Evolutionary conservation across 2,888 invertebrate genomes (phyloP).

Genomic region (Volucella bombylans): DNA sequence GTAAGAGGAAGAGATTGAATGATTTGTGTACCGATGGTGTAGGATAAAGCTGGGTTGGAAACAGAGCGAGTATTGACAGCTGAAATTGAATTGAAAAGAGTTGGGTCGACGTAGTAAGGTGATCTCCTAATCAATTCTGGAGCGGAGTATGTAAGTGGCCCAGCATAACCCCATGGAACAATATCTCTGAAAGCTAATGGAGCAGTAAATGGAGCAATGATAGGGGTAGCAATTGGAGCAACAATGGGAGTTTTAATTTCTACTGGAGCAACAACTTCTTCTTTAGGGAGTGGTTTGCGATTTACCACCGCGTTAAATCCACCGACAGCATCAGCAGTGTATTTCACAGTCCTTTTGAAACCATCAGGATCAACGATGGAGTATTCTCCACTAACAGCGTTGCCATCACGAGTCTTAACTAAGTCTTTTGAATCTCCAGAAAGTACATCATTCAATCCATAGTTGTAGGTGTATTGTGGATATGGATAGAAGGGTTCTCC

Average conservation of each 20-base stretch:
- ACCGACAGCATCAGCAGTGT: slow-evolving; percentile 81
- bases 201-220: slow-evolving; percentile 38
- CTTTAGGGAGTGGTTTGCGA: slow-evolving; percentile 78
- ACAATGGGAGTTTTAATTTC: slow-evolving; percentile 34
- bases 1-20: too few species aligned
- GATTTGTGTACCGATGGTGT: too few species aligned
- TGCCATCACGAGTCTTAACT: slow-evolving; percentile 81
- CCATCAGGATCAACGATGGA: slow-evolving; percentile 82
- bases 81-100: too few species aligned
- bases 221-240: slow-evolving; percentile 33
- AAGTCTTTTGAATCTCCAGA: slow-evolving; percentile 82
- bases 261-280: neutral
- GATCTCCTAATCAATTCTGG: too few species aligned
- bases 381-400: slow-evolving; percentile 82
- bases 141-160: too few species aligned
- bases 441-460: slow-evolving; percentile 80
- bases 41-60: too few species aligned
- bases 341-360: slow-evolving; percentile 82
- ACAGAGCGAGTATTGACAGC: too few species aligned
- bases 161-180: too few species aligned
- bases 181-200: too few species aligned
- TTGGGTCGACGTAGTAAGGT: too few species aligned
- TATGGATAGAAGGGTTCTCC: slow-evolving; percentile 37
- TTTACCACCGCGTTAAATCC: slow-evolving; percentile 83
- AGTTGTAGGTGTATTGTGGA: slow-evolving; percentile 77